Evolutionary conservation across 2,888 invertebrate species (phyloP).

Genomic region (Netelia fuscicornis): DNA sequence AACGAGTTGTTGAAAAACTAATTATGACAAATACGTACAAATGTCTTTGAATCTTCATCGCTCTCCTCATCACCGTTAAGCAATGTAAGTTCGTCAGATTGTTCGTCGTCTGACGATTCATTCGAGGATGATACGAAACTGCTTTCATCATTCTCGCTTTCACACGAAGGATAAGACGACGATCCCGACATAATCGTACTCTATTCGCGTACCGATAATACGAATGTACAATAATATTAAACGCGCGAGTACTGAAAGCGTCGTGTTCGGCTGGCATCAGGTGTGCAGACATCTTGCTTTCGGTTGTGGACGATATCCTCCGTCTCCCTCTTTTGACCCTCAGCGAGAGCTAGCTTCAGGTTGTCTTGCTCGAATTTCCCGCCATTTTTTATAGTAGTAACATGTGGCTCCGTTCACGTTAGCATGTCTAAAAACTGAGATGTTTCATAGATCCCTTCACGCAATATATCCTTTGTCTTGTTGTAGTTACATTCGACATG

Average conservation of each 20-base stretch:
- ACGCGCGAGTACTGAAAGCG: slow-evolving; percentile 43
- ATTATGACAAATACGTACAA: slow-evolving; percentile 41
- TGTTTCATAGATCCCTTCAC: background rate
- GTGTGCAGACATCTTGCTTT: slow-evolving; percentile 70
- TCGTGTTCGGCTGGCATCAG: slow-evolving; percentile 64
- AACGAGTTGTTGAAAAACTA: too few relatives aligned
- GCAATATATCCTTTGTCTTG: background rate
- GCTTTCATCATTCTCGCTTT: slow-evolving; percentile 56
- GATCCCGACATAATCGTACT: slow-evolving; percentile 53
- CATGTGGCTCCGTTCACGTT: background rate
- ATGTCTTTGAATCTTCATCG: slow-evolving; percentile 47
- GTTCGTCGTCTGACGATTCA: slow-evolving; percentile 50
- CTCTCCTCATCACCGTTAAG: slow-evolving; percentile 63
- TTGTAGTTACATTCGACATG: background rate
- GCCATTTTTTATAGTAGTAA: background rate
- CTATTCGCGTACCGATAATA: slow-evolving; percentile 31
- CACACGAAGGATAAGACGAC: slow-evolving; percentile 42
- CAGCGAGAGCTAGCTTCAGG: slow-evolving; percentile 48
- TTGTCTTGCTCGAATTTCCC: slow-evolving; percentile 62
- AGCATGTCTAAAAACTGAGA: background rate
- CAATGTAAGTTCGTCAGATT: slow-evolving; percentile 57
- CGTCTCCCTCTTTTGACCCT: background rate
- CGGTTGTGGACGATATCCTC: slow-evolving; percentile 27
- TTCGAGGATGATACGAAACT: slow-evolving; percentile 47
- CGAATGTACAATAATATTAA: slow-evolving; percentile 22